These are phyloP conservation scores for Pseudocheirus occidentalis DNA, from an alignment of 2,797 vertebrate species.

Conservation along the genomic window DNA sequence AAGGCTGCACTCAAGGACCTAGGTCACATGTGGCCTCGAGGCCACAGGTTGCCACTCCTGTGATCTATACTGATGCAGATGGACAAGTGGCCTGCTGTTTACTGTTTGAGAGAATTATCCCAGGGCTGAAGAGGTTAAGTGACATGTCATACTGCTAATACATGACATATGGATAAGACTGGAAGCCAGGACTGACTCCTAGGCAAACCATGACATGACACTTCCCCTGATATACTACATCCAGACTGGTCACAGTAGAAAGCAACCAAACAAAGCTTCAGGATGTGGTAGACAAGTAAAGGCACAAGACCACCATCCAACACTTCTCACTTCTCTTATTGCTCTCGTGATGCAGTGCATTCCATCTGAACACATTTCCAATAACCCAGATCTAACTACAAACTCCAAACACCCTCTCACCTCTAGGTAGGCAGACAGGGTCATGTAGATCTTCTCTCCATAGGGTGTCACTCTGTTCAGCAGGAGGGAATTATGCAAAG, in stretches of 20 bases:
- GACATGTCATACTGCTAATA: neutral
- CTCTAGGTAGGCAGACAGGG: slow-evolving; percentile 98
- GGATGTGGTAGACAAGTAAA: neutral
- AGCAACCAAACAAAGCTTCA: slow-evolving; percentile 3
- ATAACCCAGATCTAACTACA: neutral
- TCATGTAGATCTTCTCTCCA: slow-evolving; percentile 99
- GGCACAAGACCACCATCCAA: neutral
- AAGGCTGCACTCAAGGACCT: too few species aligned
- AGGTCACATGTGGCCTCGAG: too few species aligned
- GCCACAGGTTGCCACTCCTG: too few species aligned
- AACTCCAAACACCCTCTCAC: slow-evolving; percentile 82
- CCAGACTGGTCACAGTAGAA: neutral
- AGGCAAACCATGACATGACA: neutral
- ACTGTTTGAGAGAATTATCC: neutral
- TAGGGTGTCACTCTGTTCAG: slow-evolving; percentile 97
- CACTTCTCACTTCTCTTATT: neutral
- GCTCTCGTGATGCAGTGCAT: neutral
- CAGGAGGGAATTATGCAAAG: slow-evolving; percentile 97
- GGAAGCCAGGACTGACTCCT: neutral
- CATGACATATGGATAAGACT: neutral
- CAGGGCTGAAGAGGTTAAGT: neutral
- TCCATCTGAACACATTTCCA: neutral
- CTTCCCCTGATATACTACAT: neutral
- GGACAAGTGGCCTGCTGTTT: neutral
- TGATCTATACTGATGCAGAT: neutral